These are phyloP conservation scores for Whitmania pigra DNA, from an alignment of 1,140 invertebrate genomes.

Conservation along the genomic window DNA sequence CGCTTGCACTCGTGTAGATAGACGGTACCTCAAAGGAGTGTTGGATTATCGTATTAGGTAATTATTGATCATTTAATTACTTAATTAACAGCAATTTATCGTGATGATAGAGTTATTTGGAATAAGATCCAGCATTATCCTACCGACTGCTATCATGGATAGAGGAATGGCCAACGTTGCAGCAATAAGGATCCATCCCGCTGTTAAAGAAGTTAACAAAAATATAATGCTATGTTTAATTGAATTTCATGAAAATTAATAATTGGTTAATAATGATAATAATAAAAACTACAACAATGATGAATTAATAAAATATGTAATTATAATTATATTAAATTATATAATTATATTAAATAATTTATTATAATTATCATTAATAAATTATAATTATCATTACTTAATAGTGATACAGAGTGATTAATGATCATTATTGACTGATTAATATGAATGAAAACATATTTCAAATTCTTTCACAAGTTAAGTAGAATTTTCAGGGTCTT, in stretches of 20 bases:
- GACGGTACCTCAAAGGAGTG: slow-evolving; percentile 52
- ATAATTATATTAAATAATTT: too few species aligned
- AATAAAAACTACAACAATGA: too few species aligned
- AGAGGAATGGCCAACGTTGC: slow-evolving; percentile 52
- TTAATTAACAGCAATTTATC: background rate
- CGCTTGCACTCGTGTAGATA: slow-evolving; percentile 62
- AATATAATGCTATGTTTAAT: background rate
- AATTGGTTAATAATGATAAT: background rate
- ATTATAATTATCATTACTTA: too few species aligned
- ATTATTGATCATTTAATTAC: background rate
- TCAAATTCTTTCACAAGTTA: too few species aligned
- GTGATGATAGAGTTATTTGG: background rate
- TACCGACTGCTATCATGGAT: slow-evolving; percentile 52
- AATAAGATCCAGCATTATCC: slow-evolving; percentile 17
- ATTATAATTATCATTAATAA: too few species aligned
- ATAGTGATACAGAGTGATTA: too few species aligned
- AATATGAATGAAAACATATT: too few species aligned
- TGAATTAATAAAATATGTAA: too few species aligned
- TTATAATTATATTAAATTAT: too few species aligned
- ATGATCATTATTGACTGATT: too few species aligned
- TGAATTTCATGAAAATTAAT: too few species aligned
- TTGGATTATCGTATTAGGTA: background rate
- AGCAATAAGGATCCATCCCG: slow-evolving; percentile 51
- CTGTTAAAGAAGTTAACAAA: slow-evolving; percentile 34
- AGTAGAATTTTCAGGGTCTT: too few species aligned